Evolutionary conservation across 2,888 invertebrate genomes (phyloP).

Genomic region (Agonopterix alstromeriana): DNA sequence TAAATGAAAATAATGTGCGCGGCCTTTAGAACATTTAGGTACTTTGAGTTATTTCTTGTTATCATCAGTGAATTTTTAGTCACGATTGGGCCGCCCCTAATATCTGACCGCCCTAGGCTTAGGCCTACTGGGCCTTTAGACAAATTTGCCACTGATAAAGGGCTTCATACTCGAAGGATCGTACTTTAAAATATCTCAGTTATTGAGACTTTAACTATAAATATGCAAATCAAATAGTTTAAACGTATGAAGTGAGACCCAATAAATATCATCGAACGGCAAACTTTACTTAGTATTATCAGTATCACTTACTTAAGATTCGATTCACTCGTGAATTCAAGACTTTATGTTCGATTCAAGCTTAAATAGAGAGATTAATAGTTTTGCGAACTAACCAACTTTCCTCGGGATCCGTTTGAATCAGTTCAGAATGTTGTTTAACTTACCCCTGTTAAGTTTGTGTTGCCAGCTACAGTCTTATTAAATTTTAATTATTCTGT

Average conservation of each 20-base stretch:
- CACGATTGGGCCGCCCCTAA: no score
- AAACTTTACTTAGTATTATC: constrained; percentile 6
- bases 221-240: no score
- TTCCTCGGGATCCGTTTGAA: constrained; percentile 9
- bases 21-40: no score
- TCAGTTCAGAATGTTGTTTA: background rate
- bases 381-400: constrained; percentile 29
- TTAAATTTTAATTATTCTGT: background rate
- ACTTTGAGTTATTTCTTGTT: no score
- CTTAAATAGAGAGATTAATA: constrained; percentile 31
- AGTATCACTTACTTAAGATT: constrained; percentile 16
- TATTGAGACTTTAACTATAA: no score
- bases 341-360: constrained; percentile 24
- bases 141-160: no score
- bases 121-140: no score
- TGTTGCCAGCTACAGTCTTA: background rate
- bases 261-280: background rate
- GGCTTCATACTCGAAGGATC: no score
- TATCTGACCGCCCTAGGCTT: no score
- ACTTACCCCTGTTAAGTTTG: constrained; percentile 6
- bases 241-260: background rate
- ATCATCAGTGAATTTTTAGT: no score
- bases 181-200: no score
- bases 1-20: no score
- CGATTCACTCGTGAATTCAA: constrained; percentile 15